A percentile compares a stretch with the other conserved stretches of the same genome.
These are phyloP conservation scores for Astreopora myriophthalma DNA, from an alignment of 64 coral and sea anemone species.

Conservation along the genomic window DNA sequence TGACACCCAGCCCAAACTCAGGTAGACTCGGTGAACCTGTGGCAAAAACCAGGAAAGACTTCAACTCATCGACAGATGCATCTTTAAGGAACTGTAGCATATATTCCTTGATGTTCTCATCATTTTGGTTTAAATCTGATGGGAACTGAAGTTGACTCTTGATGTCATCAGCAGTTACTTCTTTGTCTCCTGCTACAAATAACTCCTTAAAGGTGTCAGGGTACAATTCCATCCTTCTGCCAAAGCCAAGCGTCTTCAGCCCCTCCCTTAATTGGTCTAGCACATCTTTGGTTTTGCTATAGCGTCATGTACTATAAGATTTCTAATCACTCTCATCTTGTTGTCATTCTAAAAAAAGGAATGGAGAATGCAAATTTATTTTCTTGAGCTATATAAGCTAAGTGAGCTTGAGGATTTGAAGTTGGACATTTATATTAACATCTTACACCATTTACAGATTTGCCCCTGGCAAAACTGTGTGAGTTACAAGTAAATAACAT, in stretches of 20 bases:
- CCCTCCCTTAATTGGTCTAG: constrained; percentile 39
- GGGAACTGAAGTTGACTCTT: constrained; percentile 22
- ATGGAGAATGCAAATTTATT: constrained; percentile 35
- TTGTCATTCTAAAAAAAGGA: constrained; percentile 55
- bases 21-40: constrained; percentile 38
- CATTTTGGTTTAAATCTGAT: constrained; percentile 22
- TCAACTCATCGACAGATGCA: background rate
- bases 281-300: background rate
- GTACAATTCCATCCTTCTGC: constrained; percentile 42
- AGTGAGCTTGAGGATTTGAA: background rate
- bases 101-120: constrained; percentile 30
- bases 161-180: constrained; percentile 11
- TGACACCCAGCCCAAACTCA: constrained; percentile 61
- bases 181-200: constrained; percentile 39
- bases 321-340: constrained; percentile 31
- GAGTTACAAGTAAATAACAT: background rate
- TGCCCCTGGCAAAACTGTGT: background rate
- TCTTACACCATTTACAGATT: background rate
- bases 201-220: constrained; percentile 52
- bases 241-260: constrained; percentile 52
- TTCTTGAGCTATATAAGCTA: background rate
- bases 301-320: background rate
- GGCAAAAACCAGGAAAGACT: constrained; percentile 52
- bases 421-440: background rate
- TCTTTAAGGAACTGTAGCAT: constrained; percentile 15